Conservation (phyloP, 2,888 invertebrate genomes). For the Bimastos eiseni region DNA sequence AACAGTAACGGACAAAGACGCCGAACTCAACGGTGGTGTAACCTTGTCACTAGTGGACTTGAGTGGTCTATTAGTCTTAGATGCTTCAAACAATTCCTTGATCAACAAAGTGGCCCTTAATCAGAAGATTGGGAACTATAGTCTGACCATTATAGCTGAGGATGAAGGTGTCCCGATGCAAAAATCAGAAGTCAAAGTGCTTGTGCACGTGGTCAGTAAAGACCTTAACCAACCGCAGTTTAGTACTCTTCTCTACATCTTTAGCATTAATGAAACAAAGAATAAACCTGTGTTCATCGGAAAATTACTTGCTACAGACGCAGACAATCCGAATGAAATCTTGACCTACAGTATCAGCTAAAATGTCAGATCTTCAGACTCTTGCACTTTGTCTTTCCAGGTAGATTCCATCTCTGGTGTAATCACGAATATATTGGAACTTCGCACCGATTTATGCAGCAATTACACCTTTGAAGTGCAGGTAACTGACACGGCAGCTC, state of each 20-base stretch:
- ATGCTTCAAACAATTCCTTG: conserved; percentile 14
- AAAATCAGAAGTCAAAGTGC: neutral
- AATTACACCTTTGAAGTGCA: conserved; percentile 27
- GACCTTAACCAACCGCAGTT: neutral
- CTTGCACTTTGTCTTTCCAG: neutral
- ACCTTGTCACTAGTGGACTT: conserved; percentile 23
- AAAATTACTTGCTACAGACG: neutral
- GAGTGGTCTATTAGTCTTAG: conserved; percentile 22
- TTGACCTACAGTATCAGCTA: neutral
- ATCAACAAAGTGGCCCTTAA: conserved; percentile 15
- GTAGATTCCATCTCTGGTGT: conserved; percentile 19
- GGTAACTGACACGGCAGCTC: conserved; percentile 33
- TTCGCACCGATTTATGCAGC: neutral
- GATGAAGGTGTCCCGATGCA: neutral
- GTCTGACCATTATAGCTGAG: neutral
- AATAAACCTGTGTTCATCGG: neutral
- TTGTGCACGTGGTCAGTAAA: neutral
- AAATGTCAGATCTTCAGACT: neutral
- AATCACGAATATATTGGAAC: conserved; percentile 7
- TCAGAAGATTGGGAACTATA: neutral
- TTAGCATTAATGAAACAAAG: neutral
- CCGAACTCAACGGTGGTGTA: conserved; percentile 26
- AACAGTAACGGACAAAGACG: conserved; percentile 30
- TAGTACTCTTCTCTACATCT: neutral
- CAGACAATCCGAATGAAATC: neutral